Evolutionary conservation across 2,113 vertebrate genomes (phyloP).

Genomic region (Ploceus nigricollis): DNA sequence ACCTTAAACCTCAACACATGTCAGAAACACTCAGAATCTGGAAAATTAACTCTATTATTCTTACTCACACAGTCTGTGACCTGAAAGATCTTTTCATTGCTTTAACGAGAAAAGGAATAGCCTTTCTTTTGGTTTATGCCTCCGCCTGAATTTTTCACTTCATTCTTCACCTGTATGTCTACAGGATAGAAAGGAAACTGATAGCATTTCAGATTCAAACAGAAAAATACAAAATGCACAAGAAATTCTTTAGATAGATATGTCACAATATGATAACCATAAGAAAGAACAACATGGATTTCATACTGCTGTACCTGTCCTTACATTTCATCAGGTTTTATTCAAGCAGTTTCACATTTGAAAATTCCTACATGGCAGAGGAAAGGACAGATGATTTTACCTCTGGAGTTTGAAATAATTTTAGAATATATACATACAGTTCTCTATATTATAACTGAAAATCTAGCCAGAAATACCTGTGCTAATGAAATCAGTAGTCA

Average conservation of each 20-base stretch:
- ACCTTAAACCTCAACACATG: neutral
- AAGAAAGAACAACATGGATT: neutral
- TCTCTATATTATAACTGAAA: neutral
- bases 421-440: neutral
- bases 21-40: neutral
- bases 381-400: neutral
- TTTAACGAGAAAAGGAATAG: neutral
- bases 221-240: neutral
- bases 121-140: neutral
- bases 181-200: neutral
- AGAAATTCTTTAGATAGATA: neutral
- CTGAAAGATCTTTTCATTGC: neutral
- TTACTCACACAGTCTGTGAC: neutral
- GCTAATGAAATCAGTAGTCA: neutral
- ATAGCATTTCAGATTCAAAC: neutral
- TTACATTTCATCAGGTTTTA: neutral
- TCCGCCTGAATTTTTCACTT: neutral
- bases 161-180: neutral
- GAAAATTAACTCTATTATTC: neutral
- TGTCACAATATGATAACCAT: neutral
- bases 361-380: neutral
- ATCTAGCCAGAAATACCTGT: neutral
- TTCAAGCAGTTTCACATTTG: neutral
- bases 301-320: neutral
- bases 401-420: neutral